Evolutionary conservation across 2,113 vertebrate genomes (phyloP).

Genomic region (Hippocampus barbouri): DNA sequence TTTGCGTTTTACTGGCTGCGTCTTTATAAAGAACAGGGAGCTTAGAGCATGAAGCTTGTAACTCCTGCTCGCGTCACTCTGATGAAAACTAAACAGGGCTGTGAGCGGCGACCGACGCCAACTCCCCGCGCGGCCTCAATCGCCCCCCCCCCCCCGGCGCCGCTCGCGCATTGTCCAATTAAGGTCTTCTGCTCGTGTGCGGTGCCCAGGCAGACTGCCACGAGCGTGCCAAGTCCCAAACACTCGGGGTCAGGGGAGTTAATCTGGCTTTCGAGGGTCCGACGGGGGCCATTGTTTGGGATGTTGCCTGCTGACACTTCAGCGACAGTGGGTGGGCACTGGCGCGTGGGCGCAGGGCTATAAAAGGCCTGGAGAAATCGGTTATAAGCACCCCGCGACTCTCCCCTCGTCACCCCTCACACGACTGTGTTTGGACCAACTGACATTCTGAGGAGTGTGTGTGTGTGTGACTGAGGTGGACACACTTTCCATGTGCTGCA

Average conservation of each 20-base stretch:
- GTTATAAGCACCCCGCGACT: conserved; percentile 11
- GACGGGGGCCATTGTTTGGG: conserved; percentile 33
- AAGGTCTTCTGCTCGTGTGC: conserved; percentile 52
- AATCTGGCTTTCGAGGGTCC: conserved; percentile 47
- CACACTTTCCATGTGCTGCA: conserved; percentile 43
- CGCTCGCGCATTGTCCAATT: conserved; percentile 60
- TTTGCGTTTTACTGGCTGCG: conserved; percentile 15
- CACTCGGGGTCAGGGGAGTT: conserved; percentile 48
- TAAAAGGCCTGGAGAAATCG: conserved; percentile 61
- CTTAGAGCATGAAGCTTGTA: conserved; percentile 36
- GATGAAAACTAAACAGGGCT: conserved; percentile 57
- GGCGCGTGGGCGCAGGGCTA: conserved; percentile 55
- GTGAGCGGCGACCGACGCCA: conserved; percentile 16
- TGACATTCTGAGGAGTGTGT: conserved; percentile 28
- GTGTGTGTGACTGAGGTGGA: conserved; percentile 14
- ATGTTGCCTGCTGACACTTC: conserved; percentile 53
- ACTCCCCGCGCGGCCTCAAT: not conserved
- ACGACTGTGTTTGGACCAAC: conserved; percentile 28
- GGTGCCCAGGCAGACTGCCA: conserved; percentile 40
- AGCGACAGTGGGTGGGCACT: conserved; percentile 55
- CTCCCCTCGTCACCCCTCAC: conserved; percentile 2
- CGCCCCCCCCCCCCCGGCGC: conserved; percentile 5
- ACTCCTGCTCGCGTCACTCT: conserved; percentile 46
- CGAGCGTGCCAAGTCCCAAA: conserved; percentile 43
- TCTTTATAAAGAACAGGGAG: conserved; percentile 35